Evolutionary conservation across 2,797 vertebrate genomes (phyloP).

Genomic region (Lithobates sylvaticus): DNA sequence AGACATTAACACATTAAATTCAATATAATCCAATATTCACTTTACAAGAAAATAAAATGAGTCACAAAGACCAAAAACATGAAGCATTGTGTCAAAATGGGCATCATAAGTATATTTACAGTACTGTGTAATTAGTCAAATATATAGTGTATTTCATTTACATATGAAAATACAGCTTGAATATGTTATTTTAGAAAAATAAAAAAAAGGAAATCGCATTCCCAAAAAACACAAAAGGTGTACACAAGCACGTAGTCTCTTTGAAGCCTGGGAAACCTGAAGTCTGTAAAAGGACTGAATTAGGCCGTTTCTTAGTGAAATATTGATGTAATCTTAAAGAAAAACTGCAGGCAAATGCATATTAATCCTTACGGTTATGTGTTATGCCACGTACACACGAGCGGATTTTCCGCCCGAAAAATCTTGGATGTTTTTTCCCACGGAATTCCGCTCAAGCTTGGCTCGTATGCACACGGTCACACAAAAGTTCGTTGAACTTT

Average conservation of each 20-base stretch:
- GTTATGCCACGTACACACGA: too few relatives aligned
- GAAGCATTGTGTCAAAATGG: conserved; percentile 18
- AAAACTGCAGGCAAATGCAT: too few relatives aligned
- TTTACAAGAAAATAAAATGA: conserved; percentile 56
- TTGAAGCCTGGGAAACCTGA: conserved; percentile 43
- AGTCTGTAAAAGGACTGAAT: background rate
- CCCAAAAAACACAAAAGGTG: background rate
- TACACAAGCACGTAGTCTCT: conserved; percentile 13
- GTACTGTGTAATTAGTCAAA: background rate
- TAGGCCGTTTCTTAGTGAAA: background rate
- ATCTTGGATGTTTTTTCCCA: too few relatives aligned
- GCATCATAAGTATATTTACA: conserved; percentile 41
- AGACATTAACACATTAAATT: conserved; percentile 42
- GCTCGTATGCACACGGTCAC: too few relatives aligned
- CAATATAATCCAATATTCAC: conserved; percentile 54
- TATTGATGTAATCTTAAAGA: background rate
- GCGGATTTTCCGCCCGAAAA: too few relatives aligned
- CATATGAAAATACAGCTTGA: conserved; percentile 59
- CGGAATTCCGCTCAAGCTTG: too few relatives aligned
- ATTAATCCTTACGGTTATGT: too few relatives aligned
- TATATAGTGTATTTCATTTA: conserved; percentile 44
- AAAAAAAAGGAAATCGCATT: conserved; percentile 38
- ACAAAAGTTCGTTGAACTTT: too few relatives aligned
- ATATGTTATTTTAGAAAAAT: conserved; percentile 49
- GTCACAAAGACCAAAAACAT: conserved; percentile 40